phyloP scores from a whole-genome alignment of 2,888 invertebrate genomes.

The Aromia moschata region DNA sequence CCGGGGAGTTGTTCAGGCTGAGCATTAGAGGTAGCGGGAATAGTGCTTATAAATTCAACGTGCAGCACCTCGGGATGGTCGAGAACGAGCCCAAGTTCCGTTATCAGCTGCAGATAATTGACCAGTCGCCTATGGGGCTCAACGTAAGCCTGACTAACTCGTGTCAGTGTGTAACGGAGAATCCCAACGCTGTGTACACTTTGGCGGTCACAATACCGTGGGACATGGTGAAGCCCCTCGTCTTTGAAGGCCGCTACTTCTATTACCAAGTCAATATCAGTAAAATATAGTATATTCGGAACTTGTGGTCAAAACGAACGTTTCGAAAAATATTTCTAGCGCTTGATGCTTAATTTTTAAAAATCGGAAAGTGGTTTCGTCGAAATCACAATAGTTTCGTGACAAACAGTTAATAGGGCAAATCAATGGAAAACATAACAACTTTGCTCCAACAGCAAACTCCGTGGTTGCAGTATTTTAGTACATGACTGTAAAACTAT shows the following conservation, averaged over 20 bases:
- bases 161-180: constrained; percentile 29
- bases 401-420: too few relatives aligned
- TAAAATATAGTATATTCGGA: constrained; percentile 77
- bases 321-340: too few relatives aligned
- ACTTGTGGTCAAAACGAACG: too few relatives aligned
- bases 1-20: constrained; percentile 41
- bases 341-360: too few relatives aligned
- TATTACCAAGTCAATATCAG: constrained; percentile 40
- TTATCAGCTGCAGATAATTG: constrained; percentile 36
- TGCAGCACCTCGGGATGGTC: constrained; percentile 34
- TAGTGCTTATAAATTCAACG: constrained; percentile 29
- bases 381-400: too few relatives aligned
- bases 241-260: constrained; percentile 30
- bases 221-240: constrained; percentile 34
- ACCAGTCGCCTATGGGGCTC: constrained; percentile 22
- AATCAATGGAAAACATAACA: too few relatives aligned
- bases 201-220: constrained; percentile 32
- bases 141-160: constrained; percentile 27
- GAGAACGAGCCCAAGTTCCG: constrained; percentile 29
- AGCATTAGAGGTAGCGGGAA: constrained; percentile 28
- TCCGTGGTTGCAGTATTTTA: too few relatives aligned
- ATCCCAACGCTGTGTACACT: constrained; percentile 18
- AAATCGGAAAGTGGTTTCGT: too few relatives aligned
- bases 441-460: too few relatives aligned
- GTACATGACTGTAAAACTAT: too few relatives aligned